phyloP scores from a whole-genome alignment of 35 echinoderm and acorn worm genomes.

The Ophiothrix spiculata region DNA sequence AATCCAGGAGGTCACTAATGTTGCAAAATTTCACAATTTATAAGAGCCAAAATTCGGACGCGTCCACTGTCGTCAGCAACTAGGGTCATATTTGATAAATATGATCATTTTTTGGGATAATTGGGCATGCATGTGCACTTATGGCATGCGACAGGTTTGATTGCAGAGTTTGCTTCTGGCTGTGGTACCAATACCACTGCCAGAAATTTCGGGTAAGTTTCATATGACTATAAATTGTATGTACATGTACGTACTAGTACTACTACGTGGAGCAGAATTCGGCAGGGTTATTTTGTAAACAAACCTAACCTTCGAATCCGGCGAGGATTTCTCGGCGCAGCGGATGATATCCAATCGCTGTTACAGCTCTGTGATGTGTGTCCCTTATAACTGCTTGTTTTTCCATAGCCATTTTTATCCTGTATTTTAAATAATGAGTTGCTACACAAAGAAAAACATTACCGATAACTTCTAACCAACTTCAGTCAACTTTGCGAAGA shows the following conservation, averaged over 20 bases:
- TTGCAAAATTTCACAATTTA: background rate
- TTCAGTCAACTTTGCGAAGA: too few species aligned
- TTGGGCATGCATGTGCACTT: too few species aligned
- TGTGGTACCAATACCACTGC: too few species aligned
- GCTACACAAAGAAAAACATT: too few species aligned
- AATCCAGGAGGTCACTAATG: background rate
- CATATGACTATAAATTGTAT: background rate
- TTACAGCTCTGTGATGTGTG: slow-evolving; percentile 76
- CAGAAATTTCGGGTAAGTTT: too few species aligned
- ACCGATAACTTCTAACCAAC: too few species aligned
- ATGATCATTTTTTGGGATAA: too few species aligned
- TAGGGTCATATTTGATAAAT: background rate
- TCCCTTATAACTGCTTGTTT: slow-evolving; percentile 86
- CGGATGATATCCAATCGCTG: slow-evolving; percentile 83
- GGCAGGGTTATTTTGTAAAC: background rate
- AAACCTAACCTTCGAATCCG: slow-evolving; percentile 81
- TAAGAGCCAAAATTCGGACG: too few species aligned
- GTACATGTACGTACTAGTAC: background rate
- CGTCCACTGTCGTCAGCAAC: too few species aligned
- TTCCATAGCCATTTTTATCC: slow-evolving; percentile 99
- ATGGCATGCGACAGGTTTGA: too few species aligned
- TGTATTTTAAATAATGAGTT: too few species aligned
- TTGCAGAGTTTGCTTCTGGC: too few species aligned
- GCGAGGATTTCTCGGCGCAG: slow-evolving; percentile 84
- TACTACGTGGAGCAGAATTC: background rate